phyloP scores from a whole-genome alignment of 2,113 vertebrate species.

The Centropristis striata region DNA sequence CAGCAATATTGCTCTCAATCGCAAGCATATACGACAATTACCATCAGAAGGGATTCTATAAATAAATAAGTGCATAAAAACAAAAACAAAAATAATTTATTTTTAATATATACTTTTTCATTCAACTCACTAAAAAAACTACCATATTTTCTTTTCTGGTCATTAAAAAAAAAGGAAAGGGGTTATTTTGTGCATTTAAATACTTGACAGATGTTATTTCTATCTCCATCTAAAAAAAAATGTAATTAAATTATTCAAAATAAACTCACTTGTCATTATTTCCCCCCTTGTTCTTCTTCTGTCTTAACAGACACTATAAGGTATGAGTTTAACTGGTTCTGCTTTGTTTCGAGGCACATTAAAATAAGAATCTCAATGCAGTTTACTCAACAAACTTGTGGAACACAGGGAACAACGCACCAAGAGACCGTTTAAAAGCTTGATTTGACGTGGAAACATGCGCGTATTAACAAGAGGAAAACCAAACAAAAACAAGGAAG shows the following conservation, averaged over 20 bases:
- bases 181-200: neutral
- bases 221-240: too few species aligned
- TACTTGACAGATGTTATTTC: neutral
- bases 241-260: too few species aligned
- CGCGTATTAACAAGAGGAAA: constrained; percentile 23
- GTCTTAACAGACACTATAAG: neutral
- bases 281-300: too few species aligned
- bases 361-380: constrained; percentile 5
- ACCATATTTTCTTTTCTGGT: neutral
- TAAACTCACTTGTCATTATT: too few species aligned
- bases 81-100: too few species aligned
- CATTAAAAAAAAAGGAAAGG: neutral
- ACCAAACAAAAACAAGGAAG: constrained; percentile 36
- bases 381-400: constrained; percentile 36
- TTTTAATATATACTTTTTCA: too few species aligned
- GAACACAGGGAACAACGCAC: neutral
- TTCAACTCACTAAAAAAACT: too few species aligned
- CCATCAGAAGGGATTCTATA: too few species aligned
- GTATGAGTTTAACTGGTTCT: constrained; percentile 19
- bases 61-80: neutral
- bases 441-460: constrained; percentile 20
- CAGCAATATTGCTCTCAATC: neutral
- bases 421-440: constrained; percentile 19
- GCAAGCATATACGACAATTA: neutral
- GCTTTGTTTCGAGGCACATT: constrained; percentile 14